Conservation (phyloP, 1,140 invertebrate species). For the Phthorimaea operculella region DNA sequence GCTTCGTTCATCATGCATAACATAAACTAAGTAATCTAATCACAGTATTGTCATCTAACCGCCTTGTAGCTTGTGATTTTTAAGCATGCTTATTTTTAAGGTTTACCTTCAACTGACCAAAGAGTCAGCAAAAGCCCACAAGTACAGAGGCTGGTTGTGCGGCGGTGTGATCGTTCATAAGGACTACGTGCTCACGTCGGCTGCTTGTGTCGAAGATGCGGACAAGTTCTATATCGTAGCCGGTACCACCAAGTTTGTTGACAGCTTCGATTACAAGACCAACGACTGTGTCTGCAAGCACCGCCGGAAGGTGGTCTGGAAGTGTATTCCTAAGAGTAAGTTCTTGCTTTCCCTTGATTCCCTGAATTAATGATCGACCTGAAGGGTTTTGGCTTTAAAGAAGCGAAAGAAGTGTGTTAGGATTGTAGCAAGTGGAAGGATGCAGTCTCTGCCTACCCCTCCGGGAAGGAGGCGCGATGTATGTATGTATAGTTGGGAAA, state of each 20-base stretch:
- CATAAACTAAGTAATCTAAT: too few relatives aligned
- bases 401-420: too few relatives aligned
- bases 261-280: conserved; percentile 50
- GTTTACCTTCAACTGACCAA: conserved; percentile 55
- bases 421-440: too few relatives aligned
- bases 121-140: conserved; percentile 55
- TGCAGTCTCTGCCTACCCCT: too few relatives aligned
- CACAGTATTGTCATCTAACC: too few relatives aligned
- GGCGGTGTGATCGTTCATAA: conserved; percentile 50
- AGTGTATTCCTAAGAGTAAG: conserved; percentile 62
- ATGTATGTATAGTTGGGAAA: too few relatives aligned
- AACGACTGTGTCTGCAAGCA: conserved; percentile 56
- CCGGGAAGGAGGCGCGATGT: too few relatives aligned
- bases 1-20: too few relatives aligned
- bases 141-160: conserved; percentile 54
- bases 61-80: too few relatives aligned
- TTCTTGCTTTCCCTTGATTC: too few relatives aligned
- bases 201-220: conserved; percentile 57
- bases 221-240: conserved; percentile 57
- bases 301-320: conserved; percentile 53
- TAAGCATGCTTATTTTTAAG: conserved; percentile 22
- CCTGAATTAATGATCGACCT: too few relatives aligned
- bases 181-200: conserved; percentile 50
- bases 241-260: conserved; percentile 55
- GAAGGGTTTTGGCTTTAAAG: too few relatives aligned